phyloP scores from a whole-genome alignment of 2,888 invertebrate genomes.

The Unio pictorum region DNA sequence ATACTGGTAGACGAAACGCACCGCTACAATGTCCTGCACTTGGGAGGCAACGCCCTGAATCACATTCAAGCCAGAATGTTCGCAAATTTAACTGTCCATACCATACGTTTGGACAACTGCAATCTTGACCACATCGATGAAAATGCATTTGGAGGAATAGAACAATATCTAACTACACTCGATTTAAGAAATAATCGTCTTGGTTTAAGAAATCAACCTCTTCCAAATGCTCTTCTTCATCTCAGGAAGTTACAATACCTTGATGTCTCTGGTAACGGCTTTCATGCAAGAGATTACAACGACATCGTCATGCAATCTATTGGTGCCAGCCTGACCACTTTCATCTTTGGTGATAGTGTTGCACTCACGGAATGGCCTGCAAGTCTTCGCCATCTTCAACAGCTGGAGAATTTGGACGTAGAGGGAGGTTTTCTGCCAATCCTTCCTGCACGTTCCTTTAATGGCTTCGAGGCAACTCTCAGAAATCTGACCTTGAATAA shows the following conservation, averaged over 20 bases:
- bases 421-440: conserved; percentile 22
- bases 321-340: conserved; percentile 11
- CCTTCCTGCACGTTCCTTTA: conserved; percentile 28
- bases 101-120: conserved; percentile 7
- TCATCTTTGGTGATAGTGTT: conserved; percentile 30
- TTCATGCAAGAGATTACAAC: not conserved
- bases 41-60: too few species aligned
- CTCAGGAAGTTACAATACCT: conserved; percentile 4
- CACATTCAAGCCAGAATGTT: not conserved
- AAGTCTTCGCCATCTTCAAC: conserved; percentile 32
- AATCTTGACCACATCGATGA: conserved; percentile 1
- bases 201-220: too few species aligned
- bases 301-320: conserved; percentile 9
- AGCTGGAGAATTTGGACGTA: conserved; percentile 27
- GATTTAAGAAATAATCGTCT: conserved; percentile 11
- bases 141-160: conserved; percentile 6
- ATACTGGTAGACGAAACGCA: too few species aligned
- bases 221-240: conserved; percentile 8
- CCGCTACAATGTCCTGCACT: too few species aligned
- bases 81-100: not conserved
- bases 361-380: conserved; percentile 32
- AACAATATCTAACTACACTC: not conserved
- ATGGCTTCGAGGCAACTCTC: conserved; percentile 37
- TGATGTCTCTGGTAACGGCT: conserved; percentile 13
- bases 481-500: conserved; percentile 35